These are phyloP conservation scores for Grantiella picta DNA, from an alignment of 2,113 vertebrate species.

Conservation along the genomic window DNA sequence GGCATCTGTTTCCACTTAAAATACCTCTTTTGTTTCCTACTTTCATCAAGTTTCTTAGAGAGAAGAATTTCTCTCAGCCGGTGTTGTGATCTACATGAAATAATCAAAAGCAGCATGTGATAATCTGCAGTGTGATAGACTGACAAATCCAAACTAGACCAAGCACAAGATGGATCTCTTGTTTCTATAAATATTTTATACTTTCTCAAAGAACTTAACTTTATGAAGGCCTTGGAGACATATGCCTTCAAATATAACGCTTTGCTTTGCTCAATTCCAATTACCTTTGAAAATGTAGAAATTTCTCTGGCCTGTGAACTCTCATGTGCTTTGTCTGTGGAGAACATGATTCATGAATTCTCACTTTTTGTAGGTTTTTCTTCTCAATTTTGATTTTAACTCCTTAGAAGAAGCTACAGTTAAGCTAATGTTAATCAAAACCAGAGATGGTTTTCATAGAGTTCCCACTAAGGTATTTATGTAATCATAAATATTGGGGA, in stretches of 20 bases:
- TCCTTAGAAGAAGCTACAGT: neutral
- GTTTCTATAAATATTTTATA: neutral
- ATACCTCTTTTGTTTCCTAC: neutral
- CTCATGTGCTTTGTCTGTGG: neutral
- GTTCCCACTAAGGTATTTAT: neutral
- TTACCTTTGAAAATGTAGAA: neutral
- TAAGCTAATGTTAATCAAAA: neutral
- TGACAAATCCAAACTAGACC: neutral
- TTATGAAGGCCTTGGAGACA: neutral
- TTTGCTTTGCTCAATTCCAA: neutral
- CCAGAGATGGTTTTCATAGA: neutral
- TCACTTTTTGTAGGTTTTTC: neutral
- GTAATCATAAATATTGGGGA: neutral
- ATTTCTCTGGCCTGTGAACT: neutral
- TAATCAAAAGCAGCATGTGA: neutral
- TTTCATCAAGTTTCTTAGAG: slow-evolving; percentile 8
- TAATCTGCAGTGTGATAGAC: neutral
- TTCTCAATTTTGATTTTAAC: neutral
- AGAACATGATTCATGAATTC: neutral
- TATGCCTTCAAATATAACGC: neutral
- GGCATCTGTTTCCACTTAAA: slow-evolving; percentile 42
- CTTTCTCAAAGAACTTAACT: neutral
- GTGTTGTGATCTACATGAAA: neutral
- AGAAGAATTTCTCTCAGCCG: neutral
- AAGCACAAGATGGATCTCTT: neutral